Conservation (phyloP, 2,888 invertebrate species). For the Ethmia dodecea region DNA sequence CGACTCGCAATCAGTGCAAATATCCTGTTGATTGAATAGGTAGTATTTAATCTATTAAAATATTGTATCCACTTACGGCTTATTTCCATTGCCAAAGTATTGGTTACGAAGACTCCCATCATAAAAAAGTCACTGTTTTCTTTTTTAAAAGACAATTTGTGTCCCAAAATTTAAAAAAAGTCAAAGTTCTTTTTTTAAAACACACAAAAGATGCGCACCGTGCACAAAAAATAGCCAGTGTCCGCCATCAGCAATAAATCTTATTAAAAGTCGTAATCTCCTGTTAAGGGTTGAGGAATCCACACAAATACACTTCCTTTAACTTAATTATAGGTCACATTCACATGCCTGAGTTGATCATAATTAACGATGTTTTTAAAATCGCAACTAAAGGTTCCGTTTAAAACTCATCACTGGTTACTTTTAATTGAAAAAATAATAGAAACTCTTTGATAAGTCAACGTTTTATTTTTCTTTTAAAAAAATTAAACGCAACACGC, state of each 20-base stretch:
- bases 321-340: conserved; percentile 41
- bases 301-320: conserved; percentile 35
- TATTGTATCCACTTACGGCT: conserved; percentile 53
- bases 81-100: conserved; percentile 65
- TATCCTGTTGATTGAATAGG: too few relatives aligned
- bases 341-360: conserved; percentile 8
- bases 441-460: too few relatives aligned
- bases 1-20: too few relatives aligned
- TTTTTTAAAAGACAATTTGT: conserved; percentile 14
- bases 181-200: background rate
- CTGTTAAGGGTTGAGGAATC: conserved; percentile 45
- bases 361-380: background rate
- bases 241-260: conserved; percentile 33
- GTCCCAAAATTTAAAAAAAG: background rate
- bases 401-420: background rate
- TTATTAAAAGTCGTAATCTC: conserved; percentile 36
- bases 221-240: background rate
- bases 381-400: background rate
- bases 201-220: conserved; percentile 3
- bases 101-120: conserved; percentile 63
- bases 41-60: too few relatives aligned
- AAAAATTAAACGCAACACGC: conserved; percentile 14
- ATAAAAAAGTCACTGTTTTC: conserved; percentile 20
- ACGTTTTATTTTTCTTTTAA: background rate
- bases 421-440: background rate